phyloP scores from a whole-genome alignment of 2,888 invertebrate species.

The Cyclophora punctaria region DNA sequence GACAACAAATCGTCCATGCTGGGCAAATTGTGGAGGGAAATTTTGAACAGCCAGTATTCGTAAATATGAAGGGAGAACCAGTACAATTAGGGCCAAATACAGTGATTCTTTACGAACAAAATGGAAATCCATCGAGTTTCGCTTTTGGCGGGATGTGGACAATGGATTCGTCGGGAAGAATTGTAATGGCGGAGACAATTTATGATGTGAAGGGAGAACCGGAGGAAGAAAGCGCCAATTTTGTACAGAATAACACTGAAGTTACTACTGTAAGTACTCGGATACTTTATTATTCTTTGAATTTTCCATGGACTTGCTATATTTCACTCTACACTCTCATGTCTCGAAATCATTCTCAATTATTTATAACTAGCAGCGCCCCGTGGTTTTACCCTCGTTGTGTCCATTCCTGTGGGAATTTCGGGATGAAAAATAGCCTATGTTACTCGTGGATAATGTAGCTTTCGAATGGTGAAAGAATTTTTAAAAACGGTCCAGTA shows the following conservation, averaged over 20 bases:
- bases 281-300: no score
- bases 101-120: slow-evolving; percentile 67
- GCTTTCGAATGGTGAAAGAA: no score
- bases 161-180: slow-evolving; percentile 64
- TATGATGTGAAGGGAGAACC: slow-evolving; percentile 71
- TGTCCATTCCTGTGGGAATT: no score
- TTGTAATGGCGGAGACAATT: slow-evolving; percentile 71
- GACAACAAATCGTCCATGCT: slow-evolving; percentile 65
- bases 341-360: background rate
- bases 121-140: slow-evolving; percentile 64
- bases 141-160: slow-evolving; percentile 72
- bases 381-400: no score
- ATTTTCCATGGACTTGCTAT: background rate
- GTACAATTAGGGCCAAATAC: slow-evolving; percentile 69
- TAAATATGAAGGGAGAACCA: slow-evolving; percentile 70
- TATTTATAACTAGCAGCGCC: background rate
- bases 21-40: slow-evolving; percentile 66
- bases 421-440: no score
- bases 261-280: slow-evolving; percentile 50
- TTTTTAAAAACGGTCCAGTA: no score
- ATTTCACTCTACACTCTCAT: background rate
- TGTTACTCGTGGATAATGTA: no score
- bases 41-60: slow-evolving; percentile 69
- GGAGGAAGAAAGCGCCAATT: slow-evolving; percentile 52
- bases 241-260: slow-evolving; percentile 59